These are phyloP conservation scores for Hesperia comma DNA, from an alignment of 2,888 invertebrate species.

Conservation along the genomic window DNA sequence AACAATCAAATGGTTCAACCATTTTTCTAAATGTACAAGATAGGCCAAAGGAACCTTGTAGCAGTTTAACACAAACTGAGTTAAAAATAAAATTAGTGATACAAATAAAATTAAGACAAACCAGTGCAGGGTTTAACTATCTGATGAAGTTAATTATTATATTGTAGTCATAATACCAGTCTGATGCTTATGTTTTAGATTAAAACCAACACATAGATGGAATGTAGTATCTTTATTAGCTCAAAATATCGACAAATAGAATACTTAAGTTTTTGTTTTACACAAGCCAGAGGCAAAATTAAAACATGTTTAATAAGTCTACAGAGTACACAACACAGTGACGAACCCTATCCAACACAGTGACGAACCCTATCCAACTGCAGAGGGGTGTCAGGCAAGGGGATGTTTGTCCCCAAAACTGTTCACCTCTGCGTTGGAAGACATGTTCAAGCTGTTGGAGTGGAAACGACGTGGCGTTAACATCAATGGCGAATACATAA, in stretches of 20 bases:
- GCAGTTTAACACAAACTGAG: slow-evolving; percentile 25
- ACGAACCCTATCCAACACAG: too few relatives aligned
- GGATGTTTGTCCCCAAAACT: too few relatives aligned
- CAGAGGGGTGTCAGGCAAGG: too few relatives aligned
- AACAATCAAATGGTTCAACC: slow-evolving; percentile 70
- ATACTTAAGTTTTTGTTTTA: not conserved
- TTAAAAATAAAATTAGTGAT: slow-evolving; percentile 26
- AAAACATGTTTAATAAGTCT: not conserved
- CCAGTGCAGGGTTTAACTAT: slow-evolving; percentile 25
- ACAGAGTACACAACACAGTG: too few relatives aligned
- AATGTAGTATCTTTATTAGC: slow-evolving; percentile 26
- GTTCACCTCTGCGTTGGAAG: too few relatives aligned
- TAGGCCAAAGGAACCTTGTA: slow-evolving; percentile 56
- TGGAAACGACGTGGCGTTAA: too few relatives aligned
- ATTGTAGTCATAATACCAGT: slow-evolving; percentile 8
- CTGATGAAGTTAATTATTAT: slow-evolving; percentile 1
- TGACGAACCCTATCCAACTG: too few relatives aligned
- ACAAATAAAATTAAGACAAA: slow-evolving; percentile 25
- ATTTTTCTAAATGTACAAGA: slow-evolving; percentile 69
- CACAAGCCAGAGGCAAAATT: not conserved
- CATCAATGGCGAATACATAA: too few relatives aligned
- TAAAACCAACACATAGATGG: slow-evolving; percentile 37
- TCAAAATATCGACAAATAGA: slow-evolving; percentile 10
- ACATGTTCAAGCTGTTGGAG: too few relatives aligned
- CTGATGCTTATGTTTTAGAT: slow-evolving; percentile 23